Evolutionary conservation across 2,797 vertebrate genomes (phyloP).

Genomic region (Hemitrygon akajei): DNA sequence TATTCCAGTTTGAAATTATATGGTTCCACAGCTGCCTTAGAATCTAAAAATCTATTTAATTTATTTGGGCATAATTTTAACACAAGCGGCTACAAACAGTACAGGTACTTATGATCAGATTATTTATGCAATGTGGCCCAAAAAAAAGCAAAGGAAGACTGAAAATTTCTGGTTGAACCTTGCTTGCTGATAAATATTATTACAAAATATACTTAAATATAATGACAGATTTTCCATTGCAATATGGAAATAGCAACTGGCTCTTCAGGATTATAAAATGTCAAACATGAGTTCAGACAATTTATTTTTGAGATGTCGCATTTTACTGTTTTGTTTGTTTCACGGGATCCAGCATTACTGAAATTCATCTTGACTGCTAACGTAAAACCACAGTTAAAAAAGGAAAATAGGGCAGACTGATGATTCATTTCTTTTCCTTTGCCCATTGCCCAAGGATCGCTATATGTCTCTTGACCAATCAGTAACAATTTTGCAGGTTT

Average conservation of each 20-base stretch:
- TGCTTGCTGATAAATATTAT: slow-evolving; percentile 5
- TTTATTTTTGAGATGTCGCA: not conserved
- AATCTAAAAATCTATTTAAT: not conserved
- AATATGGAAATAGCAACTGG: not conserved
- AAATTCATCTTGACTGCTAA: not conserved
- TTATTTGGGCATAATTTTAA: not conserved
- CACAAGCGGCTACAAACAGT: not conserved
- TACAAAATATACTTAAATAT: not conserved
- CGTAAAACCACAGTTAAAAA: not conserved
- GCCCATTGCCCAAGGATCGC: not conserved
- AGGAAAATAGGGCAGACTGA: not conserved
- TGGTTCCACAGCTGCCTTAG: not conserved
- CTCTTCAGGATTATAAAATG: not conserved
- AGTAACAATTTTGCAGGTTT: not conserved
- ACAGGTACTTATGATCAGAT: not conserved
- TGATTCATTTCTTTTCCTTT: not conserved
- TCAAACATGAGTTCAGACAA: too few relatives aligned
- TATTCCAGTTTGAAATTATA: not conserved
- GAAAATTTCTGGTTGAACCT: not conserved
- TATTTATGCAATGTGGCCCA: not conserved
- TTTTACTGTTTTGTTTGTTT: not conserved
- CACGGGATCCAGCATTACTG: not conserved
- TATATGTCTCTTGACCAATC: not conserved
- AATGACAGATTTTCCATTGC: not conserved
- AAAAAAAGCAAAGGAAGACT: not conserved